A percentile compares a stretch with the other conserved stretches of the same genome.
phyloP scores from a whole-genome alignment of 35 echinoderm and acorn worm genomes.

The Apostichopus japonicus region DNA sequence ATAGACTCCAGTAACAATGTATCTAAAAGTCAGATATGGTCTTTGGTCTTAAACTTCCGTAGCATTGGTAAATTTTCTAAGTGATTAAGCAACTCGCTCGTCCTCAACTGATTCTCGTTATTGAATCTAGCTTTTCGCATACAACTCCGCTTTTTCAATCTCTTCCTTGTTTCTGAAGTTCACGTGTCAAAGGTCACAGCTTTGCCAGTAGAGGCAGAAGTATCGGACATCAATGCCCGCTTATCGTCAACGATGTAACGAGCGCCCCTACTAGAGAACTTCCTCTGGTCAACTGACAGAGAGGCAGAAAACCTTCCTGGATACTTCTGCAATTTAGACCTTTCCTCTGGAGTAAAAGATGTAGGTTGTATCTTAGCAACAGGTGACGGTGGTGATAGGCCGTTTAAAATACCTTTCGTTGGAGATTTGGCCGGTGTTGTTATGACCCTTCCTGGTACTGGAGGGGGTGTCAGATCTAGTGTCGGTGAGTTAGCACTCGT shows the following conservation, averaged over 20 bases:
- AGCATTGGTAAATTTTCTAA: slow-evolving; percentile 36
- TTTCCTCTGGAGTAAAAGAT: background rate
- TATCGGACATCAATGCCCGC: background rate
- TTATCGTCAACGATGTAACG: background rate
- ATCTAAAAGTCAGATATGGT: background rate
- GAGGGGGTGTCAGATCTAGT: background rate
- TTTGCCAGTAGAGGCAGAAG: background rate
- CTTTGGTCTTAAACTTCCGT: slow-evolving; percentile 34
- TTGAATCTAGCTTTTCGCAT: background rate
- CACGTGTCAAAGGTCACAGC: slow-evolving; percentile 32
- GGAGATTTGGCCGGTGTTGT: slow-evolving; percentile 3
- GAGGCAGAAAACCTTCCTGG: no score
- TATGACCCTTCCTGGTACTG: background rate
- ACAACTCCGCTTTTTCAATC: background rate
- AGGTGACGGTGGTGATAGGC: background rate
- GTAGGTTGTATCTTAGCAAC: background rate
- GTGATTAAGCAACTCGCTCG: slow-evolving; percentile 42
- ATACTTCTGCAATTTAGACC: no score
- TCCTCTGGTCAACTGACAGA: no score
- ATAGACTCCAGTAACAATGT: no score
- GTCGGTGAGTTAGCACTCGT: background rate
- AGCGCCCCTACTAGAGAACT: no score
- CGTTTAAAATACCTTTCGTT: background rate
- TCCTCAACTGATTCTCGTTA: slow-evolving; percentile 28
- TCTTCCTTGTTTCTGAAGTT: background rate